Evolutionary conservation across 2,888 invertebrate species (phyloP).

Genomic region (Melanostoma scalare): DNA sequence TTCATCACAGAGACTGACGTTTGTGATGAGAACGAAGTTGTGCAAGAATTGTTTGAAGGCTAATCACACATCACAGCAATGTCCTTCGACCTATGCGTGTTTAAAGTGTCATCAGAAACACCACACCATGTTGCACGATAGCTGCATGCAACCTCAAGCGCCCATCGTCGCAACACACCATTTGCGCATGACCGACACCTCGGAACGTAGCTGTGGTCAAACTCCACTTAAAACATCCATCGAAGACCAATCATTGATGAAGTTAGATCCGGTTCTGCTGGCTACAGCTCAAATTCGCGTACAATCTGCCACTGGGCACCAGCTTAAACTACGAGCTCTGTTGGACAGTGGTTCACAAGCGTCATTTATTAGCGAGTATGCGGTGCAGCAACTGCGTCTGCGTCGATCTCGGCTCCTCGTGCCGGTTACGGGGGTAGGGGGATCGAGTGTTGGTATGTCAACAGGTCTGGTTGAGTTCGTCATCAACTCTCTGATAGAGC

Average conservation of each 20-base stretch:
- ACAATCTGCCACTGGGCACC: slow-evolving; percentile 33
- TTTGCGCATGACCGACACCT: neutral
- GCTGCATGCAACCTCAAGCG: neutral
- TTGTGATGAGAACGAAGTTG: slow-evolving; percentile 32
- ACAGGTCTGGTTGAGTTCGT: slow-evolving; percentile 30
- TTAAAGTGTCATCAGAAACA: neutral
- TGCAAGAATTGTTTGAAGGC: slow-evolving; percentile 56
- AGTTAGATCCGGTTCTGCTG: slow-evolving; percentile 19
- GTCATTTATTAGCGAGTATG: slow-evolving; percentile 61
- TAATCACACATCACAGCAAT: neutral
- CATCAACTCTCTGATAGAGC: slow-evolving; percentile 14
- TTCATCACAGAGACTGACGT: slow-evolving; percentile 4
- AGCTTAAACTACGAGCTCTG: slow-evolving; percentile 27
- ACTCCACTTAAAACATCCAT: too few species aligned
- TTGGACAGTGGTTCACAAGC: slow-evolving; percentile 55
- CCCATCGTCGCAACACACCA: neutral
- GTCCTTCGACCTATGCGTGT: slow-evolving; percentile 34
- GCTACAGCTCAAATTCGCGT: slow-evolving; percentile 28
- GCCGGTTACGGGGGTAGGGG: slow-evolving; percentile 45
- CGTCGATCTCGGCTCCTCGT: slow-evolving; percentile 30
- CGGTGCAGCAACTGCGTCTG: slow-evolving; percentile 40
- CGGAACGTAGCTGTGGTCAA: neutral
- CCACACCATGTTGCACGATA: slow-evolving; percentile 28
- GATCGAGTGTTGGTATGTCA: slow-evolving; percentile 29
- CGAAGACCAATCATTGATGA: too few species aligned